Percentiles rank a stretch among this genome's conserved stretches.
Conservation (phyloP, 2,888 invertebrate genomes). For the Cheilosia scutellata region DNA sequence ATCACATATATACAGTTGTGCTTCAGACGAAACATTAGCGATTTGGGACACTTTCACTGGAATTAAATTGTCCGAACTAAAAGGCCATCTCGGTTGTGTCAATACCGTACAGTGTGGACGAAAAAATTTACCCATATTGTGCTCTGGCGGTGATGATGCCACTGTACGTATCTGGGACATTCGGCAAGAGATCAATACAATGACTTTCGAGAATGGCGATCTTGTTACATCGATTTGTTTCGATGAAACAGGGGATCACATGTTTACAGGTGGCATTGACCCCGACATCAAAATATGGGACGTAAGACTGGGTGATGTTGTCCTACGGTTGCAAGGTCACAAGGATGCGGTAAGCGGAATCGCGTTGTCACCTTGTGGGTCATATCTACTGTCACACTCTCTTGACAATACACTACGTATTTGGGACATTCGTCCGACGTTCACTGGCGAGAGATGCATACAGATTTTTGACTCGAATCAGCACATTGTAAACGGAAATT, state of each 20-base stretch:
- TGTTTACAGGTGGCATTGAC: constrained; percentile 98
- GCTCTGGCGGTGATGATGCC: constrained; percentile 97
- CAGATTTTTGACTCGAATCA: constrained; percentile 96
- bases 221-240: constrained; percentile 95
- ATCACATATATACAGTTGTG: constrained; percentile 92
- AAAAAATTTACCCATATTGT: constrained; percentile 94
- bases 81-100: constrained; percentile 91
- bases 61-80: constrained; percentile 93
- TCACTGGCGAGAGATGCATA: constrained; percentile 95
- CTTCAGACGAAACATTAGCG: constrained; percentile 96
- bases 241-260: constrained; percentile 97
- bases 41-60: constrained; percentile 98
- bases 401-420: constrained; percentile 98
- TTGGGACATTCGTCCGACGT: constrained; percentile 98
- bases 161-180: constrained; percentile 97
- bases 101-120: constrained; percentile 89
- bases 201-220: constrained; percentile 89
- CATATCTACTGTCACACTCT: constrained; percentile 96
- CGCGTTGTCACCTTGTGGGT: constrained; percentile 86
- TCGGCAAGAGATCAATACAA: constrained; percentile 91
- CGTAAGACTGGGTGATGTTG: constrained; percentile 93
- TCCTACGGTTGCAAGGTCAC: constrained; percentile 97
- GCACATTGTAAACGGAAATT: constrained; percentile 96
- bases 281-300: constrained; percentile 99
- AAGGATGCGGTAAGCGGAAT: constrained; percentile 97